Percentiles rank a stretch among this genome's conserved stretches.
phyloP scores from a whole-genome alignment of 2,888 invertebrate species.

The Idaea straminata region DNA sequence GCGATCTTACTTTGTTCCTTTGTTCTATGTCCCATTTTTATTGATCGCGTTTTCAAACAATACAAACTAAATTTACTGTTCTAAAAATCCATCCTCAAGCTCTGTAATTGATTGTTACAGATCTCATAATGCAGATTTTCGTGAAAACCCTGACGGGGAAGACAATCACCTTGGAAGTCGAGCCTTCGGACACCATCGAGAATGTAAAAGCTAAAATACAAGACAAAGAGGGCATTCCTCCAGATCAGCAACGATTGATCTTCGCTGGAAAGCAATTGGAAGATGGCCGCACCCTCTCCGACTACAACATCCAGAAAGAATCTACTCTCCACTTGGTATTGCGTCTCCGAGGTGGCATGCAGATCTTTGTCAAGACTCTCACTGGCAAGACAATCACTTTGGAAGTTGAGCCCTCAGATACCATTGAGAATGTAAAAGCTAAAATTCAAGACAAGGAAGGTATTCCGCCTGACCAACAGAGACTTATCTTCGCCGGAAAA shows the following conservation, averaged over 20 bases:
- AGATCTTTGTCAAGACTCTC: conserved; percentile 52
- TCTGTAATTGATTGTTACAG: conserved; percentile 49
- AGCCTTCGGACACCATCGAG: conserved; percentile 8
- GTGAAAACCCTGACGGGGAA: conserved; percentile 54
- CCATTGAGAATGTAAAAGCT: conserved; percentile 63
- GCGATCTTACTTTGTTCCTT: conserved; percentile 65
- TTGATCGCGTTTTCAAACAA: conserved; percentile 19
- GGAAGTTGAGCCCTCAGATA: conserved; percentile 59
- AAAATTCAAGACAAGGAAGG: conserved; percentile 66
- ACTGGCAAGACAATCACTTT: conserved; percentile 57
- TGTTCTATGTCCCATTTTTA: conserved; percentile 36
- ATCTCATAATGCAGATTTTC: conserved; percentile 60
- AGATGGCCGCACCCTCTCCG: conserved; percentile 21
- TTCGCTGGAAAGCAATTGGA: conserved; percentile 42
- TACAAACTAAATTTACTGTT: conserved; percentile 43
- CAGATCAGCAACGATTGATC: conserved; percentile 82
- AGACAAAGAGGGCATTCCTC: conserved; percentile 87
- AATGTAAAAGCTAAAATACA: too few species aligned
- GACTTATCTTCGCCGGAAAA: conserved; percentile 61
- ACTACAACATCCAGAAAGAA: conserved; percentile 19
- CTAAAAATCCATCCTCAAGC: conserved; percentile 29
- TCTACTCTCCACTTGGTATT: conserved; percentile 32
- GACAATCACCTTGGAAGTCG: conserved; percentile 46
- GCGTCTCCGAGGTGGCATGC: conserved; percentile 23
- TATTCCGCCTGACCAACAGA: conserved; percentile 62